Percentiles rank a stretch among this genome's conserved stretches.
Conservation (phyloP, 2,888 invertebrate genomes). For the Ashinkailepas kermadecensis region DNA sequence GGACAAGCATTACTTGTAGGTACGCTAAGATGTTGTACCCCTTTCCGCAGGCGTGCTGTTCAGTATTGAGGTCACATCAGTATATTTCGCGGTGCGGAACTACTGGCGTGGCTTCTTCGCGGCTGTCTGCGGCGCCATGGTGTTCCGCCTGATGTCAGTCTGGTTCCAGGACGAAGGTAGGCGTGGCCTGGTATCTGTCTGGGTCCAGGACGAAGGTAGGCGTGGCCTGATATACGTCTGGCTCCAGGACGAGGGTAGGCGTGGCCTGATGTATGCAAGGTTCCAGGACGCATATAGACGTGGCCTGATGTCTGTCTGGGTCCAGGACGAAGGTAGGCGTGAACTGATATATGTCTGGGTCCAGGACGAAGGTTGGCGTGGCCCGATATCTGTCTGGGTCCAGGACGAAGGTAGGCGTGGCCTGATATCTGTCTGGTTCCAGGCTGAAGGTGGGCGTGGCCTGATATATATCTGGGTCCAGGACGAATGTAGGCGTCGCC, state of each 20-base stretch:
- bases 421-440: slow-evolving; percentile 88
- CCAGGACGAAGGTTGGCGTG: too few species aligned
- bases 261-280: too few species aligned
- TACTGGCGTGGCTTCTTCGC: slow-evolving; percentile 99
- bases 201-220: not conserved
- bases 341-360: too few species aligned
- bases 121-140: slow-evolving; percentile 93
- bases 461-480: slow-evolving; percentile 39
- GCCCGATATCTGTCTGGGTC: too few species aligned
- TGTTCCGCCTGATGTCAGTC: slow-evolving; percentile 85
- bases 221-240: too few species aligned
- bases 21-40: too few species aligned
- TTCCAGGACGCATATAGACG: too few species aligned
- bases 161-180: slow-evolving; percentile 77
- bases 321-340: too few species aligned
- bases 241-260: too few species aligned
- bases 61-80: slow-evolving; percentile 98
- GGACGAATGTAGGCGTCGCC: slow-evolving; percentile 51
- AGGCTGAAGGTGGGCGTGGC: not conserved
- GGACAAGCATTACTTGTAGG: too few species aligned
- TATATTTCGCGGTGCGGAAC: slow-evolving; percentile 95
- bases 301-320: too few species aligned
- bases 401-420: too few species aligned
- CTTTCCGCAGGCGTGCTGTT: slow-evolving; percentile 69
- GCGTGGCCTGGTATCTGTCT: not conserved